Evolutionary conservation across 1,140 invertebrate species (phyloP), one percentile per base, ranked within the genome.

Genomic region (Drosophila chauvacae): DNA sequence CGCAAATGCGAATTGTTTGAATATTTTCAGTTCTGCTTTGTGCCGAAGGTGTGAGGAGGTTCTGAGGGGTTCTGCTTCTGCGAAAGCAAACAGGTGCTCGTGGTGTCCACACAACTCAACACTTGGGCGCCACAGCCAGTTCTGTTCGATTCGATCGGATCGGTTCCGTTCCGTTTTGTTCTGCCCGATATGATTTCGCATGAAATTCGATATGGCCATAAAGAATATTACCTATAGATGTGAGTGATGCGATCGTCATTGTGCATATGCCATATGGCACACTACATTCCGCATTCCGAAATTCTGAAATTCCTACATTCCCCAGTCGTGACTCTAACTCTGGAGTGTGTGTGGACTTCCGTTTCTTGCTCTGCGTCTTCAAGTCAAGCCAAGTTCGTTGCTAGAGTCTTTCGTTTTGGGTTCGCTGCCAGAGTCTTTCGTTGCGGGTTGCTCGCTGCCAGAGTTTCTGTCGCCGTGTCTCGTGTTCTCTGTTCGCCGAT

Each of bases 1-100:
- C 77, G 72, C 84, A 90, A 87, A 87, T 87, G 84, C 69, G 84
- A 87, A 87, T 87, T 87, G 84, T 87, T 87, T 88, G 84, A 81
- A 87, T 87, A 88, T 88, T 88, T 87, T 87, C 77, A 60, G 53
- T 44, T 68, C 39, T 68, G 62, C 75, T 81, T 83, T 85, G 72
- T 84, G 72, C 10, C 57, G 37, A 47, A 61, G 56, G 28, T 45
- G 63, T 61, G 53, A 56, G 35, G 23, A 23, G 23, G 23, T 23
- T 23, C 23, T 23, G 53, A 39, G 53, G 33, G 53, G 16, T 9
- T 28, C 26, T 26, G 53, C 14, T 23, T 37, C 53, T 23, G 20
- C 20, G 53, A 56, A 56, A 56, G 33, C 51, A 51, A 48, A 81
- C 66, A 73, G 66, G 74, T 71, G 69, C 55, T 61, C 42, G 47